phyloP scores from a whole-genome alignment of 2,113 vertebrate species.

The Pagrus major region DNA sequence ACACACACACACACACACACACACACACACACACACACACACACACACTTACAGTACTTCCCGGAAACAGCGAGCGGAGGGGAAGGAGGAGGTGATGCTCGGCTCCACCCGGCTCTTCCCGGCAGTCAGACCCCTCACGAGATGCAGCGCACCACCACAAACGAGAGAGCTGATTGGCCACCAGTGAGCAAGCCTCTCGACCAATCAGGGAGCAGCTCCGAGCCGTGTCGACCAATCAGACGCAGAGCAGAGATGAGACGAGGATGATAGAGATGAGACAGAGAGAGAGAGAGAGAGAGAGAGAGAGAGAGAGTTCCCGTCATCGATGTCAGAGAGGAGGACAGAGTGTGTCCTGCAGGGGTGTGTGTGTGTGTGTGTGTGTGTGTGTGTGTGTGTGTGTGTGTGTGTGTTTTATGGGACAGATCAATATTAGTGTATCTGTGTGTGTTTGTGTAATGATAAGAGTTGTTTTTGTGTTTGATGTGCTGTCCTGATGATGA shows the following conservation, averaged over 20 bases:
- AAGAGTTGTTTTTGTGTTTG: neutral
- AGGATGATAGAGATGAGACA: neutral
- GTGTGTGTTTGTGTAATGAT: neutral
- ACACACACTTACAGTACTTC: slow-evolving; percentile 46
- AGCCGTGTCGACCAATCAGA: neutral
- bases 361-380: slow-evolving; percentile 37
- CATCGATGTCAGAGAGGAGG: slow-evolving; percentile 16
- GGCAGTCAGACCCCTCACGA: slow-evolving; percentile 57
- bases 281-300: slow-evolving; percentile 22
- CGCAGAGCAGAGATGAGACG: neutral
- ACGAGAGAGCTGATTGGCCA: slow-evolving; percentile 45
- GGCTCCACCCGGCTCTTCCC: slow-evolving; percentile 54
- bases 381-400: slow-evolving; percentile 30
- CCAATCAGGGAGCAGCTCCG: slow-evolving; percentile 41
- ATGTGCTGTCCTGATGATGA: neutral
- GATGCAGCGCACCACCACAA: slow-evolving; percentile 44
- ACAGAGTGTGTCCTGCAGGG: slow-evolving; percentile 1
- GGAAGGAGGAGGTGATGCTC: slow-evolving; percentile 60
- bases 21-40: slow-evolving; percentile 17
- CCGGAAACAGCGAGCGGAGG: slow-evolving; percentile 51
- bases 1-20: slow-evolving; percentile 7
- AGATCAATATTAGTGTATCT: neutral
- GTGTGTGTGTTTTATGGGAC: neutral
- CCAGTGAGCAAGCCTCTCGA: neutral
- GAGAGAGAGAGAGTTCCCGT: slow-evolving; percentile 39